Conservation (phyloP, 2,113 vertebrate species). For the Glareola pratincola region DNA sequence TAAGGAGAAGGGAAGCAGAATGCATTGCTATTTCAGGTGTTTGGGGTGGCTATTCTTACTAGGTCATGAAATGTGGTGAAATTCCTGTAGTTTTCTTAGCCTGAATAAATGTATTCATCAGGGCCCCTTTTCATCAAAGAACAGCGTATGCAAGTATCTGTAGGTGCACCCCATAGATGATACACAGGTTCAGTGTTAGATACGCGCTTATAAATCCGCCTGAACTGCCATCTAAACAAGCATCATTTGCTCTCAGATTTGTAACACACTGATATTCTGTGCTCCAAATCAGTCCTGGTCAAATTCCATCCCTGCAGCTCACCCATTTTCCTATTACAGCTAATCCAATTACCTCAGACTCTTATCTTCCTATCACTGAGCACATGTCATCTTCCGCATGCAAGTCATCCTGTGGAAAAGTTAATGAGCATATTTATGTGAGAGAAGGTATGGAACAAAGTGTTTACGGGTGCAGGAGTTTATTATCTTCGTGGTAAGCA, state of each 20-base stretch:
- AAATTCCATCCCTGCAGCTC: not conserved
- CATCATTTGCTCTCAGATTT: not conserved
- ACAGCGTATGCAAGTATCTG: not conserved
- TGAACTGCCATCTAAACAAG: not conserved
- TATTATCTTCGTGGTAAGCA: not conserved
- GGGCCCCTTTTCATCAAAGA: not conserved
- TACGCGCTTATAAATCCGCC: not conserved
- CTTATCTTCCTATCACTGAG: not conserved
- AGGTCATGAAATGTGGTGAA: not conserved
- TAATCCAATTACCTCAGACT: slow-evolving; percentile 40
- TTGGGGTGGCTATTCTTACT: not conserved
- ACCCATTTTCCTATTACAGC: slow-evolving; percentile 53
- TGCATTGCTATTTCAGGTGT: not conserved
- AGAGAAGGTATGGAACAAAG: not conserved
- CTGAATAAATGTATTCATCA: not conserved
- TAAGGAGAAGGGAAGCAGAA: not conserved
- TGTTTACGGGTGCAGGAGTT: not conserved
- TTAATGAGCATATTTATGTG: not conserved
- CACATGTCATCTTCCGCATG: not conserved
- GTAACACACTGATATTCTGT: not conserved
- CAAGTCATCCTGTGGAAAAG: not conserved
- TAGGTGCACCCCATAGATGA: not conserved
- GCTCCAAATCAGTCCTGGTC: not conserved
- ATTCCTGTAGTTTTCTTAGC: not conserved
- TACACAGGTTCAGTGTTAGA: not conserved